phyloP scores from a whole-genome alignment of 2,113 vertebrate genomes.

The Etheostoma spectabile region DNA sequence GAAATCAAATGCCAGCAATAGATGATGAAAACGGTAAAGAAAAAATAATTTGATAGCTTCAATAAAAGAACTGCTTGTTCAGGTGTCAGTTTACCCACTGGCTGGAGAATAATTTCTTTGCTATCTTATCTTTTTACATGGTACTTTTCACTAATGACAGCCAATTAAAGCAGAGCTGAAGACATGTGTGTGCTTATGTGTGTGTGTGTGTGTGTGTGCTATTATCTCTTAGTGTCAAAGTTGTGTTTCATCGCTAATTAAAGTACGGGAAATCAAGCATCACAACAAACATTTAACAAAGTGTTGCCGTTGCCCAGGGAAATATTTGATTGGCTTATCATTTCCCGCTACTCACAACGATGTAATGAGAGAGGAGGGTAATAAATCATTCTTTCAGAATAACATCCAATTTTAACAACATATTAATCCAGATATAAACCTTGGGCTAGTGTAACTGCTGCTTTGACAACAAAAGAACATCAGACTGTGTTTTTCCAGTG shows the following conservation, averaged over 20 bases:
- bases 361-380: slow-evolving; percentile 28
- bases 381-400: not conserved
- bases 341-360: slow-evolving; percentile 32
- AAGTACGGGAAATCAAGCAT: slow-evolving; percentile 29
- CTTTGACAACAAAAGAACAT: slow-evolving; percentile 10
- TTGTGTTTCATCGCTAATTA: slow-evolving; percentile 54
- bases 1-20: not conserved
- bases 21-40: not conserved
- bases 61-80: not conserved
- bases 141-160: slow-evolving; percentile 18
- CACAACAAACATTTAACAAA: slow-evolving; percentile 46
- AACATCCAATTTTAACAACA: slow-evolving; percentile 20
- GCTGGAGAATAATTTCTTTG: not conserved
- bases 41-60: not conserved
- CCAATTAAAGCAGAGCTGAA: slow-evolving; percentile 30
- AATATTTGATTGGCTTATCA: slow-evolving; percentile 45
- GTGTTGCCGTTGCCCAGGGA: slow-evolving; percentile 39
- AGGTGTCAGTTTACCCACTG: slow-evolving; percentile 7
- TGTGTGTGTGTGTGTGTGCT: slow-evolving; percentile 5
- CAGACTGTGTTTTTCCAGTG: not conserved
- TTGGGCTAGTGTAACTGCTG: not conserved
- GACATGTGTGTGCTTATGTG: not conserved
- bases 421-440: slow-evolving; percentile 36
- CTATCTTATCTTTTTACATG: not conserved
- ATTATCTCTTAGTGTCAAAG: slow-evolving; percentile 28